Evolutionary conservation across 1,140 invertebrate genomes (phyloP), one percentile per base, ranked within the genome.

Genomic region (Lasioglossum baleicum): DNA sequence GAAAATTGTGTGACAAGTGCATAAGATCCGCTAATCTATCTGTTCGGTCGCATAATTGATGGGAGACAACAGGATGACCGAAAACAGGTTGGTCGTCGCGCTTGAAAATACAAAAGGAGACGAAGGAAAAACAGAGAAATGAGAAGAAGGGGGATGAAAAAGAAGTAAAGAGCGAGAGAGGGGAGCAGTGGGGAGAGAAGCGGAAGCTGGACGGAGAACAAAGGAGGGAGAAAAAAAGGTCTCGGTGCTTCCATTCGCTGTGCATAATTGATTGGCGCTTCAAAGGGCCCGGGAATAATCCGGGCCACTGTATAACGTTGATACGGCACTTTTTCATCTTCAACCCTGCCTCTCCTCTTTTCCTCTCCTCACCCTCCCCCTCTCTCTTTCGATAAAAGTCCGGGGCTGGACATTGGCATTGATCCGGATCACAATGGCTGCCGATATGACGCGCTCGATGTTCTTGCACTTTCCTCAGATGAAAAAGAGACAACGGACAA

Each of bases 181-280:
- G 22, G 5, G 31, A 44, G 20, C 2, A n/a, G 15, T 4, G 64
- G 20, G 40, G 53, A 15, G 72, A 2, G 17, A 66, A 22, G 13
- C 11, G 51, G 76, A 65, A 7, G 69, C 58, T 42, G 8, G n/a
- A 60, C 15, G 48, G 5, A 31, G 78, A 61, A 80, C 69, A 75
- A 72, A 67, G 56, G 51, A 31, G n/a, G 26, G 26, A 35, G 17
- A 17, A 61, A 65, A 64, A 61, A 48, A 42, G 75, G 60, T 4
- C 48, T 42, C 73, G 73, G 40, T 26, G 48, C 58, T 70, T 70
- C 20, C 66, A 65, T 69, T 81, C 65, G 74, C 60, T 76, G 70
- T 72, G 73, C 80, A 84, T 87, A 87, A 89, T 88, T 89, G 80
- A 89, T 88, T 83, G 81, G 84, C 68, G 83, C 84, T 84, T 88